Evolutionary conservation across 2,113 vertebrate species (phyloP), one percentile per base, ranked within the genome.

Genomic region (Nothoprocta perdicaria): DNA sequence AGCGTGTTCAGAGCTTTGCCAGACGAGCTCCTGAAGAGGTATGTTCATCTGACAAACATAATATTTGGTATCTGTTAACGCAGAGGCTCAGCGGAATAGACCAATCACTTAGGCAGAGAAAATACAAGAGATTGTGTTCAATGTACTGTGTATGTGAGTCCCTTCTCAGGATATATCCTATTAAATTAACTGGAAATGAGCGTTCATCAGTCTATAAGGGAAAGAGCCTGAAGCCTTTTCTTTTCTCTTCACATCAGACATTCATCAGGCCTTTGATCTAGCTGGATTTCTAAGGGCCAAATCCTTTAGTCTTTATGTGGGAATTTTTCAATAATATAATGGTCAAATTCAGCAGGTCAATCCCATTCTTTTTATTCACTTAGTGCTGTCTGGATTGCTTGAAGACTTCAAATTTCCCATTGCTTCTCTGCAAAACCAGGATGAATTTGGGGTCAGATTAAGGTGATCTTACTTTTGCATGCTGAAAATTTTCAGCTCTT

Each of bases 161-260:
- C 75, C 74, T 94, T 93, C 90, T 62, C 95, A 90, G 75, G 82
- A 87, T 84, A 94, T 73, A 95, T 84, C 62, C 72, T 90, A 96
- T 90, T 88, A 91, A 95, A 94, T 96, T 96, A 95, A 76, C 92
- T 65, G 73, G 86, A 95, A 96, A 95, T 94, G 81, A 84, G 68
- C 86, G 86, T 92, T 95, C 61, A 80, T 86, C 86, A 86, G 62
- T 79, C 91, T 94, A 76, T 63, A 29, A 78, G 88, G 86, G 61
- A 89, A 93, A 86, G n/a, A 89, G 75, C 92, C 89, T 27, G 84
- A 71, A 93, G 88, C 61, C 8, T 66, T 94, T 96, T 92, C 75
- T 92, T 88, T 88, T 80, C 94, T 90, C 60, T 90, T 88, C 80
- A 78, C 65, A 94, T 95, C 84, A 95, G 84, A 84, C 80, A 73